Conservation (phyloP, 2,797 vertebrate genomes). For the Heliangelus exortis region DNA sequence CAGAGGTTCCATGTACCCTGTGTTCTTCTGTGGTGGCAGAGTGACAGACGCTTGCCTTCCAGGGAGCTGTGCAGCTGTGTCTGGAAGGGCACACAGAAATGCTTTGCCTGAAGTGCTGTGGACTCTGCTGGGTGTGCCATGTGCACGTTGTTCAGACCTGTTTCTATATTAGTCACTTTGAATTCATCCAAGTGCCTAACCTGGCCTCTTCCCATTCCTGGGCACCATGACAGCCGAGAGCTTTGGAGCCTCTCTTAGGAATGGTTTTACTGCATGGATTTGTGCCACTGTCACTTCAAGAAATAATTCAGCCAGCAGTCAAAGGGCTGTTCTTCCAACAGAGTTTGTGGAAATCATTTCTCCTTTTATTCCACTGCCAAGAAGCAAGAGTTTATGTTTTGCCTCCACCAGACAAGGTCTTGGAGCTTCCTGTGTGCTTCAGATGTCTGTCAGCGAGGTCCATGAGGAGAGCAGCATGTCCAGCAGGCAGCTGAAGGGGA, state of each 20-base stretch:
- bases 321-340: conserved; percentile 30
- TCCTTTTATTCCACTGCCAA: conserved; percentile 59
- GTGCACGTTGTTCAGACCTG: conserved; percentile 37
- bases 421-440: conserved; percentile 22
- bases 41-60: not conserved
- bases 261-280: not conserved
- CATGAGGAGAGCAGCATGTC: not conserved
- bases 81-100: not conserved
- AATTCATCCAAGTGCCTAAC: conserved; percentile 62
- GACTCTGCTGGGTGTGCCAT: not conserved
- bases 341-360: conserved; percentile 5
- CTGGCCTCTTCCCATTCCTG: conserved; percentile 18
- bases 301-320: not conserved
- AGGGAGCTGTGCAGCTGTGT: not conserved
- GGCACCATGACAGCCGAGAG: not conserved
- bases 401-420: not conserved
- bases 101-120: not conserved
- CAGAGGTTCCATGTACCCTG: not conserved
- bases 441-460: not conserved
- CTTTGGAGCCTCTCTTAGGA: conserved; percentile 10
- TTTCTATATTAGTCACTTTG: conserved; percentile 44
- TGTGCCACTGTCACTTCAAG: conserved; percentile 29
- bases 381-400: conserved; percentile 37
- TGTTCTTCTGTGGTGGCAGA: not conserved
- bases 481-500: not conserved